Evolutionary conservation across 2,797 vertebrate species (phyloP), one percentile per base, ranked within the genome.

Genomic region (Anguilla marmorata): DNA sequence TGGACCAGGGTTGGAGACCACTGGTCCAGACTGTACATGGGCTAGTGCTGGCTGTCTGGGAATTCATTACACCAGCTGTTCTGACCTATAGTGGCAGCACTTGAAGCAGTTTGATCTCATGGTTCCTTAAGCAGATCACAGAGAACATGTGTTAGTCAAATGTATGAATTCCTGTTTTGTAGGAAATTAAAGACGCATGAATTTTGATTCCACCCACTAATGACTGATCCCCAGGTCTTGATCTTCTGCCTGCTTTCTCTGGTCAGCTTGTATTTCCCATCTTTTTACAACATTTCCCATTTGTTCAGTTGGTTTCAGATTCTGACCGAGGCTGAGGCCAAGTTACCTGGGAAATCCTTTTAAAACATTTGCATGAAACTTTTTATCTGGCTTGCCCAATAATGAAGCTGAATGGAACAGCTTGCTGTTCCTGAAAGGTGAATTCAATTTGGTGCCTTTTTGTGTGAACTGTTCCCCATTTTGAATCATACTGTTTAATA

Each of bases 371-470:
- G 87, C 80, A 87, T 87, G 87, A 24, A 66, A 84, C 11, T 5
- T 69, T 66, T 72, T 87, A 21, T 79, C 30, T 87, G 41, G 50
- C 60, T 87, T 87, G 80, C 48, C 30, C 7, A 7, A 72, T n/a
- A 69, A 84, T 84, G 82, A 58, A 52, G 60, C 21, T 69, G 72
- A 84, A 52, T 27, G 63, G 66, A 66, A 72, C 80, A 87, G 11
- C 63, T 58, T 83, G 83, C 63, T 72, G 82, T 87, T 84, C 80
- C 58, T 24, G 12, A 54, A 52, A 58, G 83, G 66, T 16, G 66
- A 69, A 72, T 86, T 87, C 63, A 87, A 87, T 84, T 60, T 87
- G 80, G 87, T 87, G 87, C 87, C 84, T 87, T 87, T 52, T 84
- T 87, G 50, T 33, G 14, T 84, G 8, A 84, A 87, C 27, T n/a